Percentiles rank a stretch among this genome's conserved stretches.
phyloP scores from a whole-genome alignment of 2,797 vertebrate species.

The Pseudochaenichthys georgianus region DNA sequence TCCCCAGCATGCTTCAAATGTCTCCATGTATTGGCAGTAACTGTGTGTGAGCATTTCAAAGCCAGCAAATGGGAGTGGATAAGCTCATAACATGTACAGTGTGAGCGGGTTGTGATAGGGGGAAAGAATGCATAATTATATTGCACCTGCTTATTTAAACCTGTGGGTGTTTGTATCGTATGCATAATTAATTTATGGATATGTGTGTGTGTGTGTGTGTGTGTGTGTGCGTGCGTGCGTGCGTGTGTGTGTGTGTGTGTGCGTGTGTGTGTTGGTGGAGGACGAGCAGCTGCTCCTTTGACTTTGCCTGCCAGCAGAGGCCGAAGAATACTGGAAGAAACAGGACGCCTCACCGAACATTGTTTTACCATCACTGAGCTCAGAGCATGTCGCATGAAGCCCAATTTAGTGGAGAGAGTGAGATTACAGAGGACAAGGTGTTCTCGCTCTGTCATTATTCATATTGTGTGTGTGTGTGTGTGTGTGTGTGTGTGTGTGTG shows the following conservation, averaged over 20 bases:
- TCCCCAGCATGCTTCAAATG: neutral
- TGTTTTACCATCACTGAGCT: slow-evolving; percentile 40
- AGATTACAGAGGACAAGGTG: slow-evolving; percentile 26
- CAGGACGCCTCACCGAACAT: slow-evolving; percentile 31
- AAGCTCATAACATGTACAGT: neutral
- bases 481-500: neutral
- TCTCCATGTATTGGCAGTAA: slow-evolving; percentile 1
- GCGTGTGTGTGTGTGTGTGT: too few relatives aligned
- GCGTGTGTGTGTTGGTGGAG: neutral
- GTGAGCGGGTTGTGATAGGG: neutral
- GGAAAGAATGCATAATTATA: slow-evolving; percentile 9
- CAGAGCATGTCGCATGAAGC: slow-evolving; percentile 12
- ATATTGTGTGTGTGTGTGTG: neutral
- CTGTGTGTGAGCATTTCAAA: neutral
- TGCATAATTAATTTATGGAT: slow-evolving; percentile 34
- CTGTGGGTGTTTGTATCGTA: slow-evolving; percentile 22
- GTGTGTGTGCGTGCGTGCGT: too few relatives aligned
- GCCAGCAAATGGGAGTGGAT: neutral
- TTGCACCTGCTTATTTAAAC: slow-evolving; percentile 16
- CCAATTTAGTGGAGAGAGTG: slow-evolving; percentile 32
- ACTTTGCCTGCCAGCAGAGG: slow-evolving; percentile 25
- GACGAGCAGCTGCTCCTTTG: slow-evolving; percentile 36
- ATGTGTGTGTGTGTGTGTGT: neutral
- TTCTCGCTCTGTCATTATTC: slow-evolving; percentile 18
- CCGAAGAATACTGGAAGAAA: slow-evolving; percentile 28